phyloP scores from a whole-genome alignment of 2,888 invertebrate species.

The Eupithecia subumbrata region DNA sequence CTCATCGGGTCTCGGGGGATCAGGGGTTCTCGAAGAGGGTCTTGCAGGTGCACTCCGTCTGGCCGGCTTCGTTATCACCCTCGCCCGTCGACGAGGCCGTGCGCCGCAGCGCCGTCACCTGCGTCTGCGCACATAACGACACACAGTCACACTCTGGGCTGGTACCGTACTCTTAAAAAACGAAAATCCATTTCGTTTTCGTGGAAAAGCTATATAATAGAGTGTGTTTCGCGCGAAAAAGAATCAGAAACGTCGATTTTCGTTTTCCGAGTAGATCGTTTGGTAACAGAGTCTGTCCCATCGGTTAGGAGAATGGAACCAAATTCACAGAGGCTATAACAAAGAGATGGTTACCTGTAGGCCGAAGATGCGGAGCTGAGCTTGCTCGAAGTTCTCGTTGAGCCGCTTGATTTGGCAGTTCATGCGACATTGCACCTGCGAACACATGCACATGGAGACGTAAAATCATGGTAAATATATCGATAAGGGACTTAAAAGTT shows the following conservation, averaged over 20 bases:
- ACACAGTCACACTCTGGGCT: neutral
- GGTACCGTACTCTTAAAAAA: neutral
- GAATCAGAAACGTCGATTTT: neutral
- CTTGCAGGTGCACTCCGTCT: conserved; percentile 70
- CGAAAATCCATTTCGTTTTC: neutral
- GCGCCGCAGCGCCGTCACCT: conserved; percentile 86
- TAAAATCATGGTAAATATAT: neutral
- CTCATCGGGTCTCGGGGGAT: neutral
- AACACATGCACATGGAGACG: neutral
- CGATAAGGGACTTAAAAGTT: neutral
- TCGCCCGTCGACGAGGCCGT: conserved; percentile 67
- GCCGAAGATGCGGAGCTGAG: conserved; percentile 86
- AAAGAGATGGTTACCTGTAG: conserved; percentile 78
- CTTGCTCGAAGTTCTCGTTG: conserved; percentile 89
- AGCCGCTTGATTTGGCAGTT: conserved; percentile 87
- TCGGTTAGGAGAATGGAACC: neutral
- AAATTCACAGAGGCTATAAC: neutral
- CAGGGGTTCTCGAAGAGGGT: conserved; percentile 52
- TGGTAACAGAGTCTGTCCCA: neutral
- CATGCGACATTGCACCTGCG: conserved; percentile 87
- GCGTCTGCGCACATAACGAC: conserved; percentile 59
- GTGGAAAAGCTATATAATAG: neutral
- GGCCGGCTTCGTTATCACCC: conserved; percentile 57
- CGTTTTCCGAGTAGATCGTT: neutral
- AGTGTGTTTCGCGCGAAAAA: neutral